phyloP scores from a whole-genome alignment of 2,888 invertebrate species.

The Nephrocerus scutellatus region DNA sequence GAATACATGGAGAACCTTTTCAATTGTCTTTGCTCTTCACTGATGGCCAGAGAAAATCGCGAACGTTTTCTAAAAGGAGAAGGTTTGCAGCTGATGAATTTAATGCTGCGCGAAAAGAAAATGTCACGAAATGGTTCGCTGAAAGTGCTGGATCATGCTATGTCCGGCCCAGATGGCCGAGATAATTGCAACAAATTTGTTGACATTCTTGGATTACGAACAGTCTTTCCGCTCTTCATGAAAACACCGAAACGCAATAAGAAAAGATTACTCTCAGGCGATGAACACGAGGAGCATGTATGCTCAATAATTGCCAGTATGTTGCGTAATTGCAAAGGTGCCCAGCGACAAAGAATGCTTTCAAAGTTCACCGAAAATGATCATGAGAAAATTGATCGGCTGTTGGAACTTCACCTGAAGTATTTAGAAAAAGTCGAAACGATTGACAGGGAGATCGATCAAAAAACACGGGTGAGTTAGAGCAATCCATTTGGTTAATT shows the following conservation, averaged over 20 bases:
- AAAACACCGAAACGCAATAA: slow-evolving; percentile 87
- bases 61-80: slow-evolving; percentile 89
- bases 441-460: slow-evolving; percentile 70
- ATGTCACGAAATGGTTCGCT: slow-evolving; percentile 91
- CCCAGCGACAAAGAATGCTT: slow-evolving; percentile 81
- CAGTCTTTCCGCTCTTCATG: slow-evolving; percentile 98
- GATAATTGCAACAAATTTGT: slow-evolving; percentile 98
- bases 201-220: slow-evolving; percentile 90
- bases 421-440: slow-evolving; percentile 88
- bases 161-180: slow-evolving; percentile 85
- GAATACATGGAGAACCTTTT: slow-evolving; percentile 99
- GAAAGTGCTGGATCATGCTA: slow-evolving; percentile 95
- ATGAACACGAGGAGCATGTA: slow-evolving; percentile 94
- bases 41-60: slow-evolving; percentile 82
- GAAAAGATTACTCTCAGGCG: slow-evolving; percentile 69
- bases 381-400: slow-evolving; percentile 93
- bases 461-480: slow-evolving; percentile 42
- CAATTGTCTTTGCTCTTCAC: slow-evolving; percentile 86
- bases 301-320: slow-evolving; percentile 89
- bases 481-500: too few species aligned
- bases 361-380: slow-evolving; percentile 98
- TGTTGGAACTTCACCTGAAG: slow-evolving; percentile 94
- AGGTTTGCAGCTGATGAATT: slow-evolving; percentile 97
- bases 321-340: slow-evolving; percentile 84
- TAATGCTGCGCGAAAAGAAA: slow-evolving; percentile 97